Percentiles rank a stretch among this genome's conserved stretches.
Conservation (phyloP, 2,797 vertebrate species). For the Chromobotia macracanthus region DNA sequence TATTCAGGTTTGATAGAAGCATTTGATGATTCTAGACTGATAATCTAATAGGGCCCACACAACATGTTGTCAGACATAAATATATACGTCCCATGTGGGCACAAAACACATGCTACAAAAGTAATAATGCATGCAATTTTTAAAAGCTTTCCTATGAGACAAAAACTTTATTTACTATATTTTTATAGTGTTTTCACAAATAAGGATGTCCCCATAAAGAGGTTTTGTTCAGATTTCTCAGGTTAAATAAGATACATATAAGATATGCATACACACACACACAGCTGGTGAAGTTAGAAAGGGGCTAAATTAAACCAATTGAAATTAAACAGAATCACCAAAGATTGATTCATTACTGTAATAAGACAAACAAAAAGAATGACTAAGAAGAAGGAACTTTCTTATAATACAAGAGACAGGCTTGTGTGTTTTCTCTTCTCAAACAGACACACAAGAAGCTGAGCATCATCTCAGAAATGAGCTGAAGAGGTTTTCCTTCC, state of each 20-base stretch:
- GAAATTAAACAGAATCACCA: constrained; percentile 1
- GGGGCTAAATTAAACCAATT: constrained; percentile 5
- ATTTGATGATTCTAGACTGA: not conserved
- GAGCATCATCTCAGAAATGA: not conserved
- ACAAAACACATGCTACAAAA: not conserved
- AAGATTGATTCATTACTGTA: not conserved
- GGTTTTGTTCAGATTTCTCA: too few relatives aligned
- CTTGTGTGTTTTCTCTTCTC: too few relatives aligned
- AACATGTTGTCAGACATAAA: not conserved
- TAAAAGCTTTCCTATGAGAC: not conserved
- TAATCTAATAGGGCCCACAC: not conserved
- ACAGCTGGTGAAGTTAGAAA: not conserved
- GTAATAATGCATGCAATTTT: not conserved
- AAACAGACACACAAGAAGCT: not conserved
- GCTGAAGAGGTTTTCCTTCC: not conserved
- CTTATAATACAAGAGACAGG: not conserved
- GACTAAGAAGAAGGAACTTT: not conserved
- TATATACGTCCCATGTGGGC: not conserved
- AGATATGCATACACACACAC: too few relatives aligned
- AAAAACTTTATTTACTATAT: too few relatives aligned
- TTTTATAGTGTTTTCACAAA: too few relatives aligned
- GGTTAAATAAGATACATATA: too few relatives aligned
- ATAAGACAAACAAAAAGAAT: not conserved
- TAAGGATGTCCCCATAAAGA: too few relatives aligned
- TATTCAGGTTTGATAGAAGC: not conserved